A percentile compares a stretch with the other conserved stretches of the same genome.
These are phyloP conservation scores for Picathartes gymnocephalus DNA, from an alignment of 2,113 vertebrate genomes.

Conservation along the genomic window DNA sequence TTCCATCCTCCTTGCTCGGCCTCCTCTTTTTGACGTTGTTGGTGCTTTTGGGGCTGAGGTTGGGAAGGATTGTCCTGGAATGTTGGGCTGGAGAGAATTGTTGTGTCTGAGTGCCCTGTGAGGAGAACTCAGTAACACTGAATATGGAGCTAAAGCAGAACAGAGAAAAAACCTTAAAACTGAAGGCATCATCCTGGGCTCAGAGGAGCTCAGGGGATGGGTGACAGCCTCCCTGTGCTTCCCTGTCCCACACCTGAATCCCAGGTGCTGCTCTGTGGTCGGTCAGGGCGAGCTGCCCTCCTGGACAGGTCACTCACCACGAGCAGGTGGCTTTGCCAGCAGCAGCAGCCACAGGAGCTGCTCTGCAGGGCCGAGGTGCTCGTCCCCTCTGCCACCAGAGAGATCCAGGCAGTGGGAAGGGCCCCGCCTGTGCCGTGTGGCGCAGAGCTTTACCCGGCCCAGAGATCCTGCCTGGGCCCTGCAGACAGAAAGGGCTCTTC, in stretches of 20 bases:
- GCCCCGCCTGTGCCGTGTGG: neutral
- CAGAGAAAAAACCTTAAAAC: no score
- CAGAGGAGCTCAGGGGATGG: neutral
- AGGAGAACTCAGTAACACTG: no score
- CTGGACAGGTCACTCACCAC: neutral
- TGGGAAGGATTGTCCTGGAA: no score
- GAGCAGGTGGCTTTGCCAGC: neutral
- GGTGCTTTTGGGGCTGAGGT: no score
- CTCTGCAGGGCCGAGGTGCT: neutral
- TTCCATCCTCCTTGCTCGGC: no score
- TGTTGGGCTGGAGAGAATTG: no score
- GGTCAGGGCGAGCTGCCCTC: neutral
- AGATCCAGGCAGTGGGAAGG: neutral
- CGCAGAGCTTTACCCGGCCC: conserved; percentile 1
- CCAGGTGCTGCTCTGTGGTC: neutral
- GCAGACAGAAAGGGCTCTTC: conserved; percentile 34
- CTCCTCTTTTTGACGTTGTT: no score
- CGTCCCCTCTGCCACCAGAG: neutral
- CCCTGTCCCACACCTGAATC: no score
- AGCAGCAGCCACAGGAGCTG: neutral
- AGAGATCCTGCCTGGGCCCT: neutral
- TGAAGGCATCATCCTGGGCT: no score
- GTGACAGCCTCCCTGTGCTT: neutral
- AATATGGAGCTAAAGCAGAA: no score
- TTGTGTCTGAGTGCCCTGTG: no score